Percentiles rank a stretch among this genome's conserved stretches.
Conservation (phyloP, 2,797 vertebrate species). For the Lithobates pipiens region DNA sequence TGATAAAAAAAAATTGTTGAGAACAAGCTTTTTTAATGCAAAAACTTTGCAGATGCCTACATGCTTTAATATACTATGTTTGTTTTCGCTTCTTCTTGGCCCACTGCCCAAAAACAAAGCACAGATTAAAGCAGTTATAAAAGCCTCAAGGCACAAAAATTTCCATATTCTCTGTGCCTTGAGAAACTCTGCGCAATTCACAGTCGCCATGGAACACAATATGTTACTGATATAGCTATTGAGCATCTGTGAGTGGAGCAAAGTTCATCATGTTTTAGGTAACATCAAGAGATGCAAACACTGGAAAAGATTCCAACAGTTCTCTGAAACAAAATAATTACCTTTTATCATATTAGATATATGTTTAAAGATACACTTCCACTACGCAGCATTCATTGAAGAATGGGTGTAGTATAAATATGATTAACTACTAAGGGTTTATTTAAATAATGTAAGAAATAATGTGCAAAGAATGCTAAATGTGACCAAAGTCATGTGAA, state of each 20-base stretch:
- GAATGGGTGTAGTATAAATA: not conserved
- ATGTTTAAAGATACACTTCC: not conserved
- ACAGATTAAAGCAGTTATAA: not conserved
- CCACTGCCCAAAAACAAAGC: not conserved
- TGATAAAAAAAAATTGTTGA: conserved; percentile 33
- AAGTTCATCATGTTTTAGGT: not conserved
- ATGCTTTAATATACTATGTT: conserved; percentile 20
- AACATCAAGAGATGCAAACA: not conserved
- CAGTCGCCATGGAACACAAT: conserved; percentile 18
- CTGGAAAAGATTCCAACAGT: not conserved
- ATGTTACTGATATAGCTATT: conserved; percentile 2
- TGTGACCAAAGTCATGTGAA: too few species aligned
- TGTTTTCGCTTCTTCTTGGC: not conserved
- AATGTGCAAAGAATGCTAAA: too few species aligned
- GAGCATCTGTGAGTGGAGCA: not conserved
- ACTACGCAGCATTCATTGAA: not conserved
- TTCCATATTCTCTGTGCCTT: conserved; percentile 1
- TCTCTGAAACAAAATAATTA: not conserved
- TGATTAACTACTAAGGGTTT: too few species aligned
- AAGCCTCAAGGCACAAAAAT: not conserved
- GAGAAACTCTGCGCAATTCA: not conserved
- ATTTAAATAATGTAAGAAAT: too few species aligned
- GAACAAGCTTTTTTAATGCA: conserved; percentile 11
- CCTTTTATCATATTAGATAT: not conserved
- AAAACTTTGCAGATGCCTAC: conserved; percentile 46